Base-by-base conservation (phyloP, 2,888 invertebrate species). In the Nemurella pictetii region DNA sequence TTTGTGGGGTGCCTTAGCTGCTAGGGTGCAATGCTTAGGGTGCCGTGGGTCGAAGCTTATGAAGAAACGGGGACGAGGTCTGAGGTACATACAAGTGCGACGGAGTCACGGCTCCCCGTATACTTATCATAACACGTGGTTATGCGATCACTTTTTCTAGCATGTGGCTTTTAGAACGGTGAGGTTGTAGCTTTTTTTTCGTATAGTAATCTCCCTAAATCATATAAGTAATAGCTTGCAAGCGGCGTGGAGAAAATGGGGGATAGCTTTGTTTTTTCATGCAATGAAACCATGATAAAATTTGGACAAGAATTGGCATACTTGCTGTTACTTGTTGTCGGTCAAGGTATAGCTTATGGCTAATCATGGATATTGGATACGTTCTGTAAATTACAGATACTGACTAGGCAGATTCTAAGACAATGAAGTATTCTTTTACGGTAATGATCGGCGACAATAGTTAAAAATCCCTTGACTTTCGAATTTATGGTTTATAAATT, bases 121-220 rank as follows among this genome's bases (percentile, higher is more conserved):
- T 75, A 75, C 75, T 75, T 75, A 75, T 25, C 75, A 5, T 25
- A 75, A 75, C 75, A 75, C 75, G 75, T 75, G 75, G 75, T 75
- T 75, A 9, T 55, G 55, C 9, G 55, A 55, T 55, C 55, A 55
- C 1, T 28, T 75, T 75, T 28, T 36, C 9, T 9, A 75, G 26
- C 75, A 75, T 75, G 28, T 75, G 75, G 75, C 28, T 55, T 55
- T 20, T 55, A 55, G 20, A 55, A 55, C 20, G 20, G 9, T 20
- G 9, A 55, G 55, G 55, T 55, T 12, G 9, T 55, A 55, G 55
- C n/a, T 30, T 30, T 78, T 78, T 78, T 2, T 81, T 81, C 29
- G 1, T 36, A n/a, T n/a, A 82, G 26, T 27, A 32, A 82, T 82
- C 25, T n/a, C 35, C 30, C 15, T 35, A 27, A 0, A 82, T 82